A percentile compares a stretch with the other conserved stretches of the same genome.
phyloP scores from a whole-genome alignment of 1,140 invertebrate species.

The Drosophila repleta region DNA sequence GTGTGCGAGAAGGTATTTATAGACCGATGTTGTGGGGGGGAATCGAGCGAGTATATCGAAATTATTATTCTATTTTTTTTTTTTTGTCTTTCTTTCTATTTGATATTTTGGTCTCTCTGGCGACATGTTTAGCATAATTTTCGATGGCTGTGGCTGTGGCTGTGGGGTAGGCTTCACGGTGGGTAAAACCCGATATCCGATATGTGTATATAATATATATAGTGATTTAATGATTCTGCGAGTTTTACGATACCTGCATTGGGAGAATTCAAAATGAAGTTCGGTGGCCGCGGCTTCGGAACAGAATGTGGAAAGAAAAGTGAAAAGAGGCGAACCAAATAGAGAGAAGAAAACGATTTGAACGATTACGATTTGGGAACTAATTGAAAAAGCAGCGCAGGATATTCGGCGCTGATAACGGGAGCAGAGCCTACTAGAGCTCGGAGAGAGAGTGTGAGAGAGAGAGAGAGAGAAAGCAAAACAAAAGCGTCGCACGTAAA shows the following conservation, averaged over 20 bases:
- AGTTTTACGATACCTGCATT: conserved; percentile 47
- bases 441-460: too few species aligned
- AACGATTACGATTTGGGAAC: neutral
- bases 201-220: neutral
- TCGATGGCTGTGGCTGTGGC: neutral
- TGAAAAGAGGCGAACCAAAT: neutral
- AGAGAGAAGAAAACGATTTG: conserved; percentile 1
- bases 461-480: too few species aligned
- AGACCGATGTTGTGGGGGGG: conserved; percentile 27
- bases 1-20: conserved; percentile 37
- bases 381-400: too few species aligned
- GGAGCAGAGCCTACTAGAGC: conserved; percentile 37
- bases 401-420: neutral
- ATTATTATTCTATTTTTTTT: conserved; percentile 25
- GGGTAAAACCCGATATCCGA: conserved; percentile 42
- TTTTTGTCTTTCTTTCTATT: conserved; percentile 6
- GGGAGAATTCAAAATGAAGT: conserved; percentile 17
- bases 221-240: conserved; percentile 29
- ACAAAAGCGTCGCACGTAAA: conserved; percentile 3
- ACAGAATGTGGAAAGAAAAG: neutral
- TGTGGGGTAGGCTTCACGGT: conserved; percentile 38
- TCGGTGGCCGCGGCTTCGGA: neutral
- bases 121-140: conserved; percentile 63
- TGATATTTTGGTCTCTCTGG: conserved; percentile 5
- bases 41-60: conserved; percentile 25